These are phyloP conservation scores for Rhopalosiphum padi DNA, from an alignment of 1,140 invertebrate species.

Conservation along the genomic window DNA sequence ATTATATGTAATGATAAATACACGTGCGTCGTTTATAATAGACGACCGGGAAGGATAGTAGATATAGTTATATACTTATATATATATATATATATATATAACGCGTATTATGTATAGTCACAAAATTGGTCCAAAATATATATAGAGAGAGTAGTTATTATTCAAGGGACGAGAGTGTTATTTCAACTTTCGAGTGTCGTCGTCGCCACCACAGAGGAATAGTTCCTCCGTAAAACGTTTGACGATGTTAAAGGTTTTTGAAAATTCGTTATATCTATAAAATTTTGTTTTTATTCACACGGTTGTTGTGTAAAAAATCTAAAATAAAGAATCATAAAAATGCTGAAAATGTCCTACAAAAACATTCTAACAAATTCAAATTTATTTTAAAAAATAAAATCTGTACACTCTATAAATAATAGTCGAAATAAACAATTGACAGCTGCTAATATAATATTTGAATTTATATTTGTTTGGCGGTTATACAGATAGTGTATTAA, in stretches of 20 bases:
- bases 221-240: not conserved
- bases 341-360: not conserved
- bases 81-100: not conserved
- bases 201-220: not conserved
- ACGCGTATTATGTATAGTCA: not conserved
- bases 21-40: not conserved
- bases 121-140: not conserved
- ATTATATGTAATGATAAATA: constrained; percentile 11
- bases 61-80: not conserved
- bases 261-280: too few species aligned
- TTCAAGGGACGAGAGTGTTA: not conserved
- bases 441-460: too few species aligned
- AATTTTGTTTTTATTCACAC: not conserved
- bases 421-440: too few species aligned
- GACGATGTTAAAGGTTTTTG: too few species aligned
- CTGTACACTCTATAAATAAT: too few species aligned
- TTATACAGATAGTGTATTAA: not conserved
- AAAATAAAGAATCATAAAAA: not conserved
- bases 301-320: not conserved
- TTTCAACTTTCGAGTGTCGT: not conserved
- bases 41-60: not conserved
- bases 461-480: not conserved
- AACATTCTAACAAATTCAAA: too few species aligned
- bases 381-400: too few species aligned
- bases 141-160: not conserved